Evolutionary conservation across 2,888 invertebrate genomes (phyloP).

Genomic region (Aphodius sticticus): DNA sequence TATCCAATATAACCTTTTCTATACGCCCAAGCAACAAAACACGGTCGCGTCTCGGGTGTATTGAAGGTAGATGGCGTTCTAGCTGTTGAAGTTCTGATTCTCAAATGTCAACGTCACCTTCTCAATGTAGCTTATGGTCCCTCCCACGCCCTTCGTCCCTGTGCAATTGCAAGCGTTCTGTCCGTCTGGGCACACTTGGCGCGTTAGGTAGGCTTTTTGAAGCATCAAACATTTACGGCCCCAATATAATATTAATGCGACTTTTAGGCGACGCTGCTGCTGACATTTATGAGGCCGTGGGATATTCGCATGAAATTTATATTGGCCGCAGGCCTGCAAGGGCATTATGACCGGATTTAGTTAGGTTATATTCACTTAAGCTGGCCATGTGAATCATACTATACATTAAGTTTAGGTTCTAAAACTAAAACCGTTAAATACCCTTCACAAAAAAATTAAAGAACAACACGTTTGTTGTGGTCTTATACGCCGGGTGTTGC

Average conservation of each 20-base stretch:
- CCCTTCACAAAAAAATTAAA: no score
- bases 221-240: constrained; percentile 18
- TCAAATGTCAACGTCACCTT: neutral
- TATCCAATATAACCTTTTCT: neutral
- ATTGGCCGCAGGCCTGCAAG: neutral
- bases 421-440: no score
- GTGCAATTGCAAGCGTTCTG: neutral
- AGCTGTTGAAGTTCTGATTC: neutral
- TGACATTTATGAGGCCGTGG: constrained; percentile 20
- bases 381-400: neutral
- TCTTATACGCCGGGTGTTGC: no score
- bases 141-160: neutral
- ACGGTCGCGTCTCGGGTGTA: neutral
- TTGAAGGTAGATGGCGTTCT: constrained; percentile 4
- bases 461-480: no score
- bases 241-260: constrained; percentile 23
- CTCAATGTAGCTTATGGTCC: neutral
- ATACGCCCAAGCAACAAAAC: neutral
- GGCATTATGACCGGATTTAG: neutral
- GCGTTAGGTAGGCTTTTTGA: constrained; percentile 8
- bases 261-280: constrained; percentile 22
- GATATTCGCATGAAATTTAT: constrained; percentile 16
- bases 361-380: neutral
- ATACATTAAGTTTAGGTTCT: no score
- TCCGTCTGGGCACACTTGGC: neutral